phyloP scores from a whole-genome alignment of 2,113 vertebrate species.

The Abramis brama region DNA sequence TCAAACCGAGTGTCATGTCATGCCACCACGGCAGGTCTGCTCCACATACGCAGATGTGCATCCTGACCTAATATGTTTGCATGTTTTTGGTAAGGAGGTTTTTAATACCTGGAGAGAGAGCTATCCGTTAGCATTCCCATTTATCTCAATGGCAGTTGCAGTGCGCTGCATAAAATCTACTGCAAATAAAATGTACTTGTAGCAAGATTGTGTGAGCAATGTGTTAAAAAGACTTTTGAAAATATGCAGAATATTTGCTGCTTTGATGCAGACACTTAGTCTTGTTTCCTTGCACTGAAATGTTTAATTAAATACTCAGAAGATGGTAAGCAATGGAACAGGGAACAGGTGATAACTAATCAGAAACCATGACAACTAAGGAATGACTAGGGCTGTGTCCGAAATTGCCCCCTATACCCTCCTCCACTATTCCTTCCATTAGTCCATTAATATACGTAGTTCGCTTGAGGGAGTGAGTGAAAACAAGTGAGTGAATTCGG shows the following conservation, averaged over 20 bases:
- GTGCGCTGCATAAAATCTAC: background rate
- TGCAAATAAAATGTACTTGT: background rate
- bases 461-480: no score
- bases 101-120: background rate
- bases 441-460: no score
- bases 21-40: conserved; percentile 52
- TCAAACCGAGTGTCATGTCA: conserved; percentile 69
- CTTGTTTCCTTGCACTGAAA: background rate
- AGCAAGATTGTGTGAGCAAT: background rate
- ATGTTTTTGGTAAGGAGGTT: background rate
- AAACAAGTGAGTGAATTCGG: no score
- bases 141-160: background rate
- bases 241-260: background rate
- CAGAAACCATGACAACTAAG: no score
- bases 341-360: no score
- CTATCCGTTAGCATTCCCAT: background rate
- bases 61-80: conserved; percentile 54
- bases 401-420: no score
- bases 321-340: no score
- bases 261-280: background rate
- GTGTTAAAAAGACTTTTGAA: background rate
- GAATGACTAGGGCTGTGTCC: no score
- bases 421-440: no score
- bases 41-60: conserved; percentile 40
- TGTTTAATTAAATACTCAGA: no score